Conservation (phyloP, 1,140 invertebrate genomes). For the Cryptotermes secundus region DNA sequence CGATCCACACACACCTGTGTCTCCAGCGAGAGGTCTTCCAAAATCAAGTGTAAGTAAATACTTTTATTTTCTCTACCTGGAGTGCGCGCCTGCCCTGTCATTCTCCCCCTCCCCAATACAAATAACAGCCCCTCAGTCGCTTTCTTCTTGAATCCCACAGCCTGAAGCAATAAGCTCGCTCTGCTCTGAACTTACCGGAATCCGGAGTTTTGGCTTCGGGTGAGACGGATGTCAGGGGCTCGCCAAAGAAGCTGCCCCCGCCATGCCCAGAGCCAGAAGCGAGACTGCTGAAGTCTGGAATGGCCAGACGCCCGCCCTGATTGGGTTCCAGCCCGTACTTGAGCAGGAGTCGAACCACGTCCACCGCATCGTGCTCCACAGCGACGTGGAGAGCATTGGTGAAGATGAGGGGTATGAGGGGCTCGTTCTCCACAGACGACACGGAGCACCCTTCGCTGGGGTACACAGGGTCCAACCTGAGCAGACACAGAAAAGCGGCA, state of each 20-base stretch:
- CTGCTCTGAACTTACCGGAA: neutral
- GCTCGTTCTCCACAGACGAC: conserved; percentile 34
- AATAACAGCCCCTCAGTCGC: too few relatives aligned
- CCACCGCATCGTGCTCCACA: conserved; percentile 56
- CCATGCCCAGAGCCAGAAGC: neutral
- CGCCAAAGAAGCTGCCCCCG: conserved; percentile 29
- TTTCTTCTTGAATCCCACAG: too few relatives aligned
- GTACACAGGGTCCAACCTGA: conserved; percentile 38
- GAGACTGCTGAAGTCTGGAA: neutral
- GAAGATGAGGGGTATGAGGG: conserved; percentile 50
- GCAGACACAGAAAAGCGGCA: conserved; percentile 32
- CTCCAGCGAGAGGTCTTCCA: too few relatives aligned
- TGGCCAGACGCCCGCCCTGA: conserved; percentile 48
- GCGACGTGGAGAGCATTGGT: conserved; percentile 59
- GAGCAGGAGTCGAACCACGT: conserved; percentile 56
- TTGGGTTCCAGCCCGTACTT: conserved; percentile 59
- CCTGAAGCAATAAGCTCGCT: too few relatives aligned
- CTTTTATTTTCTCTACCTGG: too few relatives aligned
- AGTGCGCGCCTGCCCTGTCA: too few relatives aligned
- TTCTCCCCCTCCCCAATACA: too few relatives aligned
- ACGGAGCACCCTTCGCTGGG: conserved; percentile 5
- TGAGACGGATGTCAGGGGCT: conserved; percentile 10
- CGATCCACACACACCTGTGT: too few relatives aligned
- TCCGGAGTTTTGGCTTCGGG: conserved; percentile 1
- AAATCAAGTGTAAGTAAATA: too few relatives aligned